Base-by-base conservation (phyloP, 2,888 invertebrate genomes). In the Dasysyrphus tricinctus region DNA sequence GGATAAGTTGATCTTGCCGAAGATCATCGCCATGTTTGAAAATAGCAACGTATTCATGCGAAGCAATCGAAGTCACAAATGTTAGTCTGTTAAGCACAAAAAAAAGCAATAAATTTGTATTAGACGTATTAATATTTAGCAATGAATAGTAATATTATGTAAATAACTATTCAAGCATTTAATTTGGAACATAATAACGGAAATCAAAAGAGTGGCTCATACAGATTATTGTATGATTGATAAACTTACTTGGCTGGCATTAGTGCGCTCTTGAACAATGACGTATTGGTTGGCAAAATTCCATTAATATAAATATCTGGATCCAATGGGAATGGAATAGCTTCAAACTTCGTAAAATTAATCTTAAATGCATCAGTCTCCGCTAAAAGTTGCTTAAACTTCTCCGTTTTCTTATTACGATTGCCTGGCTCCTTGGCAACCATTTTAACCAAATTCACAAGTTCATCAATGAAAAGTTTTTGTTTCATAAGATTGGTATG, bases 1-100 rank as follows among this genome's bases (percentile, higher is more conserved):
- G 93, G 84, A 99, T 97, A 1, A 99, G 94, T 92, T 99, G 99
- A 93, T 99, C 99, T 93, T 99, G 99, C 3, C 99, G 94, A 70
- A 99, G 93, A 92, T 99, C 99, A 92, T 99, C 99, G 1, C 99
- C 99, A 90, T 98, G 96, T 92, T 99, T 99, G 92, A 99, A 99
- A 85, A 99, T 99, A 0, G 98, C 97, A 16, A 97, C 96, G 92
- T 99, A 99, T 44, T 95, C 94, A 49, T 96, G 96, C 29, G 89
- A 95, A 2, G 90, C 90, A 80, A 96, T 95, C 0, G 95, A 95
- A 0, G 97, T 97, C 14, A 96, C 93, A 92, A 99, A 99, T 0
- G 98, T 97, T 61, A 99, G 93, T 91, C 96, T 95, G 37, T n/a
- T n/a, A n/a, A n/a, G n/a, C n/a, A n/a, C n/a, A n/a, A n/a, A n/a